These are phyloP conservation scores for Bhutanitis thaidina DNA, from an alignment of 2,888 invertebrate genomes.

Conservation along the genomic window DNA sequence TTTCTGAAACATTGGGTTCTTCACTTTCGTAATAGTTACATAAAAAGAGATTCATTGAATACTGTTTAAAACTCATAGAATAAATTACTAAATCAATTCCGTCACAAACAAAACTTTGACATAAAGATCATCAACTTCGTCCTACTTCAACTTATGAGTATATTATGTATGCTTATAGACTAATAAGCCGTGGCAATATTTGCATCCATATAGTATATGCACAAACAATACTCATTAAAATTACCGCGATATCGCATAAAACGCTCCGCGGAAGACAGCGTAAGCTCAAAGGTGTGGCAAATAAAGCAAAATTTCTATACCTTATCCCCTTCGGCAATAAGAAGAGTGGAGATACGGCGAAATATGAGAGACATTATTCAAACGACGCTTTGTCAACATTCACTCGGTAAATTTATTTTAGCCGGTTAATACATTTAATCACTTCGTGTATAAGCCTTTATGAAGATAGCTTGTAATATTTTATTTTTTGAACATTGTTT, in stretches of 20 bases:
- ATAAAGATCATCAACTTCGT: too few species aligned
- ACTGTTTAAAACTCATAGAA: too few species aligned
- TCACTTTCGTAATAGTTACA: too few species aligned
- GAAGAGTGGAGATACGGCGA: conserved; percentile 61
- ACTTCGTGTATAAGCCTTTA: conserved; percentile 16
- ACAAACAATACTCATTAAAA: conserved; percentile 66
- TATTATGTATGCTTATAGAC: conserved; percentile 24
- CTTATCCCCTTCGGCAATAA: conserved; percentile 67
- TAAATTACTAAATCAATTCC: too few species aligned
- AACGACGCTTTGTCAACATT: conserved; percentile 60
- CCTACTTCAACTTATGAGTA: too few species aligned
- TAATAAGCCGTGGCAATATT: conserved; percentile 27
- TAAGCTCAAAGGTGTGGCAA: conserved; percentile 47
- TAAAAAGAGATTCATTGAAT: too few species aligned
- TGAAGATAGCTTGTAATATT: conserved; percentile 26
- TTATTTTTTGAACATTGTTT: conserved; percentile 31
- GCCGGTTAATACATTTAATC: conserved; percentile 49
- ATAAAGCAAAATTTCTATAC: conserved; percentile 56
- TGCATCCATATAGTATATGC: conserved; percentile 33
- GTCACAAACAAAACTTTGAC: too few species aligned
- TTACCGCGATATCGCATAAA: conserved; percentile 46
- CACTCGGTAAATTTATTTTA: conserved; percentile 62
- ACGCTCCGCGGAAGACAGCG: conserved; percentile 34
- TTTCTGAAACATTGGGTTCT: too few species aligned
- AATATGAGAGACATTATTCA: conserved; percentile 71